Evolutionary conservation across 2,888 invertebrate species (phyloP).

Genomic region (Danaus chrysippus): DNA sequence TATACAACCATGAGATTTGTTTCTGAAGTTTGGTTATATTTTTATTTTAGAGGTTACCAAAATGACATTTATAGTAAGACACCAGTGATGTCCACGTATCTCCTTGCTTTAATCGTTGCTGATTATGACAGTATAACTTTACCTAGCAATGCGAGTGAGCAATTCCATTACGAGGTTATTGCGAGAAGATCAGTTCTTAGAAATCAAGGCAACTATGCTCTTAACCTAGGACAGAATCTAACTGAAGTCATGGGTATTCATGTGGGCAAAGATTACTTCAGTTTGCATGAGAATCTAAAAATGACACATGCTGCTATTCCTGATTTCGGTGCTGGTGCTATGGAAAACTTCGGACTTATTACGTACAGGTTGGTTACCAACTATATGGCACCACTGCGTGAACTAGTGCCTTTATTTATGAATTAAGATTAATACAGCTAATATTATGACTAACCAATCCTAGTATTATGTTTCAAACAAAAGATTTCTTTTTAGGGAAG

Average conservation of each 20-base stretch:
- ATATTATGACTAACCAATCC: too few species aligned
- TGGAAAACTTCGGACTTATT: constrained; percentile 92
- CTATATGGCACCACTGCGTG: background rate
- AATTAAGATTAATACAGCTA: too few species aligned
- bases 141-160: constrained; percentile 13
- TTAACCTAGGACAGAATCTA: constrained; percentile 60
- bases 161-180: constrained; percentile 59
- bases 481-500: constrained; percentile 51
- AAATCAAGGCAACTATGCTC: constrained; percentile 62
- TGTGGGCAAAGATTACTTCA: constrained; percentile 70
- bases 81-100: constrained; percentile 81
- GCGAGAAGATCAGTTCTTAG: constrained; percentile 64
- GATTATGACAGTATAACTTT: constrained; percentile 64
- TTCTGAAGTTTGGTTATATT: background rate
- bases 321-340: constrained; percentile 87
- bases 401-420: background rate
- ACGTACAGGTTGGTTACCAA: constrained; percentile 81
- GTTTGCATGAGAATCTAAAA: constrained; percentile 66
- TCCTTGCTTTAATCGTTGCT: constrained; percentile 84
- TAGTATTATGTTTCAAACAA: background rate
- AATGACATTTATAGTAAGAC: constrained; percentile 61
- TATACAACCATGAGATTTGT: background rate
- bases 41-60: constrained; percentile 44
- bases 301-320: constrained; percentile 88
- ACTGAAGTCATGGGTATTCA: constrained; percentile 76